Evolutionary conservation across 2,113 vertebrate genomes (phyloP).

Genomic region (Tringa solitaria): DNA sequence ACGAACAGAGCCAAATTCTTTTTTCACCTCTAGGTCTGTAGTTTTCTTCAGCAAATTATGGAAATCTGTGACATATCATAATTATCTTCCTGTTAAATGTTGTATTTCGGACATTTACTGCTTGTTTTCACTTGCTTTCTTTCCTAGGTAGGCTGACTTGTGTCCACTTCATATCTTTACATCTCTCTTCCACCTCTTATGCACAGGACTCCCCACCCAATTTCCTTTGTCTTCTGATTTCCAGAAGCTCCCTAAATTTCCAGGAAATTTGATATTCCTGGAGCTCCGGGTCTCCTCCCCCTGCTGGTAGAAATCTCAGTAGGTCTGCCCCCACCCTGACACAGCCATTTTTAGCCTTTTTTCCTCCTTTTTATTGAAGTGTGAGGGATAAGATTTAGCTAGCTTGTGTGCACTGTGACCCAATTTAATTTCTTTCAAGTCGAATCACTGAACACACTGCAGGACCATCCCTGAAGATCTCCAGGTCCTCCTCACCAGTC

Average conservation of each 20-base stretch:
- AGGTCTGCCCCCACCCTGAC: background rate
- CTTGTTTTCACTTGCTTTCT: background rate
- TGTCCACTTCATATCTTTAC: background rate
- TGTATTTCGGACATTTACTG: background rate
- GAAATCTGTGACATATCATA: background rate
- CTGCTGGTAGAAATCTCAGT: background rate
- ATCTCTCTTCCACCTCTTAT: background rate
- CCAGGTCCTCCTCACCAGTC: background rate
- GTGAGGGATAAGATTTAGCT: background rate
- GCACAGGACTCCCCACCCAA: background rate
- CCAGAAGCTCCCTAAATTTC: background rate
- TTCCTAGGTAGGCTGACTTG: background rate
- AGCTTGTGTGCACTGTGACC: accelerated
- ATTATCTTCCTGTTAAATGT: background rate
- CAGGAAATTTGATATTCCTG: background rate
- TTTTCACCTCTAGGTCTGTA: background rate
- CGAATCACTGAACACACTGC: background rate
- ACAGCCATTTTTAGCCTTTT: background rate
- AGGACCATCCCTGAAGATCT: background rate
- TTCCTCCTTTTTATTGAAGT: background rate
- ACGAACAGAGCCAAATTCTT: background rate
- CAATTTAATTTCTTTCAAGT: background rate
- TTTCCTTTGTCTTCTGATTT: background rate
- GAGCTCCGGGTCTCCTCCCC: background rate
- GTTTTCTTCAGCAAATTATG: background rate